Evolutionary conservation across 1,140 invertebrate species (phyloP), one percentile per base, ranked within the genome.

Genomic region (Asobara japonica): DNA sequence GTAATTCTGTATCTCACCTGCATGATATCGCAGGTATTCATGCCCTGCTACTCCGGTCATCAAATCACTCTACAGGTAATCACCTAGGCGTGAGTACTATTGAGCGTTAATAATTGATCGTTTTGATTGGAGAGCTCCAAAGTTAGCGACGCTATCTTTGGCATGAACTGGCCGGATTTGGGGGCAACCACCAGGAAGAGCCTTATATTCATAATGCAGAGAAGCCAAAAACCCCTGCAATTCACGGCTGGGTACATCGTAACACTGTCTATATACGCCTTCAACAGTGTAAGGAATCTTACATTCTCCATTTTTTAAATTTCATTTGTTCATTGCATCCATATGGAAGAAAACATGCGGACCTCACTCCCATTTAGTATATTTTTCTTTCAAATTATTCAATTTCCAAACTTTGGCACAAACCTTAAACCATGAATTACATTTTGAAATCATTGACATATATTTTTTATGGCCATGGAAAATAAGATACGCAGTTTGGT

Each of bases 1-100:
- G 22, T 65, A 8, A 25, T 65, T 1, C n/a, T 71, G 3, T 71
- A 71, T 45, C 31, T 65, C 3, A 27, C 29, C 18, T 29, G 27
- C 18, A 62, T 71, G 61, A n/a, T 65, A 7, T 25, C 41, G 0
- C 61, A 71, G 22, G 64, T 71, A 16, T 71, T 71, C 30, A 65
- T 71, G 48, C 27, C 64, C 16, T 69, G 56, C 33, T 31, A 61
- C 27, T 56, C 56, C 1, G 68, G 33, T 2, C 56, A 33, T 4
- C 25, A 45, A 45, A 27, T 45, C 11, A 66, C 65, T 31, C 13
- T 62, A 0, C 29, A 62, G 60, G 66, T 69, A 69, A 69, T 65
- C 6, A 66, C 27, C 13, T 3, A 38, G 7, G 0, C 36, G n/a
- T 8, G 11, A 6, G 2, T 41, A 16, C 60, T 65, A 10, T 16